Evolutionary conservation across 2,113 vertebrate species (phyloP).

Genomic region (Tricholaema leucomelas): DNA sequence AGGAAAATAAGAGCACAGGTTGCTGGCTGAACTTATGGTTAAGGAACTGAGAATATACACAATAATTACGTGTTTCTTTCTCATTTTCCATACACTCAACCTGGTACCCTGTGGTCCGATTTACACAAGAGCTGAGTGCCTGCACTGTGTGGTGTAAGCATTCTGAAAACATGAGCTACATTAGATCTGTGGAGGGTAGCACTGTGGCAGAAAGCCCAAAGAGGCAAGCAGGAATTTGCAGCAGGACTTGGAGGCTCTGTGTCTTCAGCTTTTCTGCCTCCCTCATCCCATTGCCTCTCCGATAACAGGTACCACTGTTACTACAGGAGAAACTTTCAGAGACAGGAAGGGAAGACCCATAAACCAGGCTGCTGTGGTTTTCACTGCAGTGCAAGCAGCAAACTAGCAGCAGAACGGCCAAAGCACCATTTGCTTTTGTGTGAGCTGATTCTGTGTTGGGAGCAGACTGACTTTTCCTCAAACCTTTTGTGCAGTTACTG

Average conservation of each 20-base stretch:
- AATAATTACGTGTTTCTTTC: not conserved
- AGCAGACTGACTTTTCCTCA: not conserved
- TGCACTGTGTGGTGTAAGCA: not conserved
- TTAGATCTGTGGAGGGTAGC: not conserved
- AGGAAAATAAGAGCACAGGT: not conserved
- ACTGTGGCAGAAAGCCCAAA: not conserved
- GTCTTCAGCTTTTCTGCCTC: not conserved
- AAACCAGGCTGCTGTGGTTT: not conserved
- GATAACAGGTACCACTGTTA: not conserved
- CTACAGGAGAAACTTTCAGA: not conserved
- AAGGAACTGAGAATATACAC: not conserved
- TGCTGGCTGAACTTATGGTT: not conserved
- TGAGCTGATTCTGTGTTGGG: not conserved
- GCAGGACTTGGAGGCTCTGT: not conserved
- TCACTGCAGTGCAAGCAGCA: not conserved
- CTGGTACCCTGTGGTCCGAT: not conserved
- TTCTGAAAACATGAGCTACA: not conserved
- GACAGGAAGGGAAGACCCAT: not conserved
- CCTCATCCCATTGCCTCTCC: not conserved
- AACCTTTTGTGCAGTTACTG: not conserved
- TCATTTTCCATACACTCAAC: not conserved
- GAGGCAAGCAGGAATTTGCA: not conserved
- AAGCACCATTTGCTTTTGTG: not conserved
- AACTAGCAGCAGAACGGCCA: not conserved
- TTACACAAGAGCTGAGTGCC: not conserved